phyloP scores from a whole-genome alignment of 2,113 vertebrate genomes.

The Rhinopomastus cyanomelas region DNA sequence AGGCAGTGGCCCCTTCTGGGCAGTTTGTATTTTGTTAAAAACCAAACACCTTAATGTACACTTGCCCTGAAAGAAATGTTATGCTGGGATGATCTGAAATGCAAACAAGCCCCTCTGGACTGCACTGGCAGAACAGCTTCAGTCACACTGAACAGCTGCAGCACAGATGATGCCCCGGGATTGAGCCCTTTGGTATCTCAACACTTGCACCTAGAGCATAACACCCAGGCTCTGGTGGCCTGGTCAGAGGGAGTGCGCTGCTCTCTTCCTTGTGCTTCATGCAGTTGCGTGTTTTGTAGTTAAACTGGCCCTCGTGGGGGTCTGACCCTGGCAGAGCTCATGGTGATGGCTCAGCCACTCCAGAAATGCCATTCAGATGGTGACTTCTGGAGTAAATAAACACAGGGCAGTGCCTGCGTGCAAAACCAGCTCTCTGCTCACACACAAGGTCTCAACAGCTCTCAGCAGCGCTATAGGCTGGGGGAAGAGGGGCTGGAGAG shows the following conservation, averaged over 20 bases:
- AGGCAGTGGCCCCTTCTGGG: rapidly evolving
- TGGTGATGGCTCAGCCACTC: rapidly evolving
- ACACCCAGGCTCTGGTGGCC: neutral
- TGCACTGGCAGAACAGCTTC: rapidly evolving
- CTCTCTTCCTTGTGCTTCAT: neutral
- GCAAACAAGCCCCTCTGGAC: neutral
- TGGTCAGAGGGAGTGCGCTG: neutral
- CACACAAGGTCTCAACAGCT: neutral
- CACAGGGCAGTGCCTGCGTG: neutral
- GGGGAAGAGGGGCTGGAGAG: too few relatives aligned
- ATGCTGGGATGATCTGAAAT: neutral
- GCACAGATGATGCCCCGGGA: rapidly evolving
- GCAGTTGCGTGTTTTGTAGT: neutral
- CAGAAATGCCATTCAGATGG: too few relatives aligned
- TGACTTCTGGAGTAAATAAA: neutral
- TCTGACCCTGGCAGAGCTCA: neutral
- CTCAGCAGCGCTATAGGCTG: too few relatives aligned
- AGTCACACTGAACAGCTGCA: neutral
- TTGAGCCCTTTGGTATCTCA: neutral
- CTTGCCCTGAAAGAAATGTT: neutral
- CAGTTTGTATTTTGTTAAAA: neutral
- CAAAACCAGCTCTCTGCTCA: neutral
- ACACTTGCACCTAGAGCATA: rapidly evolving
- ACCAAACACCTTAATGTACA: too few relatives aligned
- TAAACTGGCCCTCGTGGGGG: rapidly evolving